Evolutionary conservation across 1,140 invertebrate genomes (phyloP), one percentile per base, ranked within the genome.

Genomic region (Trachymyrmex cornetzi): DNA sequence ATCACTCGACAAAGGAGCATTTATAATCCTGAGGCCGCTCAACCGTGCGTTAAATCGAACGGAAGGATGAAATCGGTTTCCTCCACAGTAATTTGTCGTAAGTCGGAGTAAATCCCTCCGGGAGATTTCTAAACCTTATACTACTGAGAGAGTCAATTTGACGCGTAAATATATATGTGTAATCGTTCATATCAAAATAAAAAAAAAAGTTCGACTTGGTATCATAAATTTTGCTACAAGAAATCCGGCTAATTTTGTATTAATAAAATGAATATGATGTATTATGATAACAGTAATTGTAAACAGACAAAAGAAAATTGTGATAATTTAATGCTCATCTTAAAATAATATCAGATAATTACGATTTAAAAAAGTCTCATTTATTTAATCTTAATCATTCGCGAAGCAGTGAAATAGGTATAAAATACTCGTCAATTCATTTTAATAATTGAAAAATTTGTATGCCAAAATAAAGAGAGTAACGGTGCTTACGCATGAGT

Each of bases 1-100:
- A 57, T 74, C 80, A n/a, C 24, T 72, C 53, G 24, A 82, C 67
- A 74, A 74, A 74, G 24, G 63, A 59, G 34, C 79, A 82, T 82
- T 81, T 81, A 44, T 82, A 82, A 82, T 82, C 34, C 34, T 34
- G 19, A 3, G 12, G 22, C 12, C 30, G 48, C 14, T 38, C 48
- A 57, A 71, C 2, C 16, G 50, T 38, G 64, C 50, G 50, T 81
- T 72, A 82, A 82, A 74, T 82, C 38, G 67, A 24, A 75, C 44
- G 38, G 16, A 84, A 84, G n/a, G 24, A 24, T 27, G 24, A 50
- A 57, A 61, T 84, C 55, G 55, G 9, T 63, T 74, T 61, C 24
- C 19, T 48, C 9, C 55, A n/a, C 80, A 6, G 34, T 57, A 67
- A 48, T 80, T 67, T 69, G 77, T 69, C 44, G 24, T 4, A 9